Base-by-base conservation (phyloP, 2,888 invertebrate genomes). In the Calameuta idolon region DNA sequence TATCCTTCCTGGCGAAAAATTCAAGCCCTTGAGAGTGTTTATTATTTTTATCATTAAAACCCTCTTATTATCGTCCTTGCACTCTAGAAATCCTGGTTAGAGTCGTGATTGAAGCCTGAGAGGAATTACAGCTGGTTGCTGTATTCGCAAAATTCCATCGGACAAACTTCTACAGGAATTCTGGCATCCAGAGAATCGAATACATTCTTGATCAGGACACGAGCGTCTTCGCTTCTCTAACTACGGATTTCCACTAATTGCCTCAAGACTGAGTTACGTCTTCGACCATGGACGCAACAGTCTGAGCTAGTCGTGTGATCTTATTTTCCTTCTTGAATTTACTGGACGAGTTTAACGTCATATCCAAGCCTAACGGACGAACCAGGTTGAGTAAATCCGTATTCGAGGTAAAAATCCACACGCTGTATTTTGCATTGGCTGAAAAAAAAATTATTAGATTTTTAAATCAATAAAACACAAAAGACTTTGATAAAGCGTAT, bases 201-300 rank as follows among this genome's bases (percentile, higher is more conserved):
- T 55, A 55, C 23, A 55, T 55, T 55, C 76, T 77, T 81, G 75
- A 81, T 80, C 77, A 81, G 79, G 77, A 76, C 78, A 81, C 76
- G 80, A 77, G 34, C 74, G 77, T 74, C 77, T 80, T 76, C 76
- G 75, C 40, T 69, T 74, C 69, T 76, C 77, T 80, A 81, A 81
- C 80, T 81, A 79, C 81, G 80, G 79, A 81, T 81, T 81, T 79
- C 80, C 79, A 77, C 79, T 81, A 79, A 81, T 81, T 81, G 80
- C 80, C 77, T 76, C 75, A 77, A 80, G 80, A 81, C 78, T 79
- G 68, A 77, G 80, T 79, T 80, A 79, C 77, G 77, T 55, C 33
- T 69, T 77, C 75, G 71, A 69, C 23, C 23, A 9, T 55, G 23
- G 23, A 2, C 23, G 23, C 55, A 23, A 55, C 23, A 55, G 55